These are phyloP conservation scores for Chironomus tentans DNA, from an alignment of 2,888 invertebrate species.

Conservation along the genomic window DNA sequence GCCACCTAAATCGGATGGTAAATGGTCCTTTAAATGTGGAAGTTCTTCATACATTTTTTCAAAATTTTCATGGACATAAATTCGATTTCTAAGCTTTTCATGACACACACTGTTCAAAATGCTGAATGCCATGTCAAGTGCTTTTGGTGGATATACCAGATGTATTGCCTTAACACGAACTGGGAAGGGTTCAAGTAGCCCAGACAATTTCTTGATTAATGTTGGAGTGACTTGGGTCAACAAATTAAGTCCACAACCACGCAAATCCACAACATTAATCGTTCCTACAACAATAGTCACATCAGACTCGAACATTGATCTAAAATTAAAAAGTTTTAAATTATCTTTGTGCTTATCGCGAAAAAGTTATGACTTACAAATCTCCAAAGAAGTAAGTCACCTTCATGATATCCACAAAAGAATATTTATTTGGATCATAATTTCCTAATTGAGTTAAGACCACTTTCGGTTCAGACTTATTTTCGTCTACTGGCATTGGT, in stretches of 20 bases:
- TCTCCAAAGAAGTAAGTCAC: conserved; percentile 17
- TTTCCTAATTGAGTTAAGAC: conserved; percentile 47
- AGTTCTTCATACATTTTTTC: conserved; percentile 38
- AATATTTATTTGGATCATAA: conserved; percentile 37
- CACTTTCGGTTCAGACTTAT: conserved; percentile 41
- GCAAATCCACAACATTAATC: conserved; percentile 8
- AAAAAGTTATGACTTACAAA: not conserved
- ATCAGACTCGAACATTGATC: not conserved
- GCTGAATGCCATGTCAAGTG: conserved; percentile 14
- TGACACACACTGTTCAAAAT: not conserved
- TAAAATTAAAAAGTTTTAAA: not conserved
- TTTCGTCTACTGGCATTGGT: conserved; percentile 36
- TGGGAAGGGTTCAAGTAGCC: conserved; percentile 18
- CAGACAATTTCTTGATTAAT: conserved; percentile 14
- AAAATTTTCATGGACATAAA: conserved; percentile 31
- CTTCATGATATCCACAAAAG: conserved; percentile 13
- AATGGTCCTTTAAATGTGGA: conserved; percentile 34
- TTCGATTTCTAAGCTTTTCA: conserved; percentile 12
- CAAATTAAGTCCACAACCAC: not conserved
- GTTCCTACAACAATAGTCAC: conserved; percentile 10
- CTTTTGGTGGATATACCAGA: conserved; percentile 14
- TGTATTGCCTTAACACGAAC: conserved; percentile 22
- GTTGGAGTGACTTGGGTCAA: conserved; percentile 7
- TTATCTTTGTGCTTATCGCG: not conserved
- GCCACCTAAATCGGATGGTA: conserved; percentile 44